Base-by-base conservation (phyloP, 2,797 vertebrate genomes). In the Schizopygopsis malacanthus region DNA sequence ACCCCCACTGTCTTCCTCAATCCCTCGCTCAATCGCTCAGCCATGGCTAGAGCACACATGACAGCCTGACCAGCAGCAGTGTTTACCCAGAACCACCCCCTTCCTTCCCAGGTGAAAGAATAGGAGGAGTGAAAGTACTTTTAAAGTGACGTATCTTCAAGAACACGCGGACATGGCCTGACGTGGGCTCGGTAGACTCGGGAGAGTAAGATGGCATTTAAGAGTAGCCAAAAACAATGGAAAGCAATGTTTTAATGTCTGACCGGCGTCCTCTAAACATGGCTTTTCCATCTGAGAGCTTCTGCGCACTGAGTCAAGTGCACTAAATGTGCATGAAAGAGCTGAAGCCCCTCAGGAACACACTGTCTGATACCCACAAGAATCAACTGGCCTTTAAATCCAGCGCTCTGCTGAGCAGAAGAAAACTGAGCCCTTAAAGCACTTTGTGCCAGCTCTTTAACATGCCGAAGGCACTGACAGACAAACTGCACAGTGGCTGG, bases 281-380 rank as follows among this genome's bases (percentile, higher is more conserved):
- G 92, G 92, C 92, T 96, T 96, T 95, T 96, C 96, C 96, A 96
- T 96, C 94, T 93, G 92, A 94, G 86, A 94, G 94, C 92, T 82
- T 93, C 90, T 92, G 92, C 90, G 89, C 83, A 92, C 94, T 92
- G 94, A 95, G 94, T 95, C 94, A 95, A 95, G 94, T 94, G 94
- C 94, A 95, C 93, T 95, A 95, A 96, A 95, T 95, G 95, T 93
- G 94, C 95, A 93, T 95, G 94, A 95, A 95, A 95, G 93, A 94
- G 93, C 90, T 85, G 0, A 83, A 88, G 93, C 93, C 91, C 94
- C 94, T 85, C 88, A 95, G 95, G 94, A 95, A 90, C 52, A 56
- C 87, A 86, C 93, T 89, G 94, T 90, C 92, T 93, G 93, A 94
- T 95, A 94, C 94, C 93, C 94, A 91, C 91, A 93, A 95, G 94